Percentiles rank a stretch among this genome's conserved stretches.
Evolutionary conservation across 2,888 invertebrate genomes (phyloP).

Genomic region (Cheilosia soror): DNA sequence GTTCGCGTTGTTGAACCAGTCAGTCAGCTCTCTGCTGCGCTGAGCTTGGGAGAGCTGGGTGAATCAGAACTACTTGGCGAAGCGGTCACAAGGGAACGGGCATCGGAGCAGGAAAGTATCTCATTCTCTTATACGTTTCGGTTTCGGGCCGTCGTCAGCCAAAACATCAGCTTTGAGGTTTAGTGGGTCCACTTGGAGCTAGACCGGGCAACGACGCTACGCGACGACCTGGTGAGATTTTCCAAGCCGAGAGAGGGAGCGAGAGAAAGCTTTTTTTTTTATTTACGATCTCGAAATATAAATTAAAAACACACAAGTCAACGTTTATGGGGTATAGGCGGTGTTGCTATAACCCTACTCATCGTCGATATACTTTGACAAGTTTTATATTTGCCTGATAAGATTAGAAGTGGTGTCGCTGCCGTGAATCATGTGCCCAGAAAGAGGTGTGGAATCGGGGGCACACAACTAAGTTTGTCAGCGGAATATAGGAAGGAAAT

Average conservation of each 20-base stretch:
- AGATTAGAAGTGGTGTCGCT: constrained; percentile 37
- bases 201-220: too few relatives aligned
- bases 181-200: constrained; percentile 1
- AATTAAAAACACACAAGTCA: constrained; percentile 30
- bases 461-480: constrained; percentile 20
- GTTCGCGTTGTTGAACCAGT: constrained; percentile 69
- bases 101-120: constrained; percentile 33
- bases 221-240: too few relatives aligned
- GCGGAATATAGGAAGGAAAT: constrained; percentile 40
- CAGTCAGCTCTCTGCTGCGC: constrained; percentile 58
- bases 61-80: constrained; percentile 27
- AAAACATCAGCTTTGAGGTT: constrained; percentile 9
- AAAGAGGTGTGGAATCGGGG: constrained; percentile 58
- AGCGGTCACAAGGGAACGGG: constrained; percentile 14
- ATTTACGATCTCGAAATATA: constrained; percentile 43
- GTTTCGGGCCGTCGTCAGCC: constrained; percentile 16
- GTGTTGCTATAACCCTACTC: background rate
- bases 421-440: constrained; percentile 30
- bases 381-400: constrained; percentile 61
- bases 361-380: constrained; percentile 61
- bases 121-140: constrained; percentile 54
- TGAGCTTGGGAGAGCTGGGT: constrained; percentile 40
- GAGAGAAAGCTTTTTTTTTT: constrained; percentile 48
- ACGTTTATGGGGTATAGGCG: constrained; percentile 18
- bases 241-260: too few relatives aligned